phyloP scores from a whole-genome alignment of 2,797 vertebrate species.

The Remorina albescens region DNA sequence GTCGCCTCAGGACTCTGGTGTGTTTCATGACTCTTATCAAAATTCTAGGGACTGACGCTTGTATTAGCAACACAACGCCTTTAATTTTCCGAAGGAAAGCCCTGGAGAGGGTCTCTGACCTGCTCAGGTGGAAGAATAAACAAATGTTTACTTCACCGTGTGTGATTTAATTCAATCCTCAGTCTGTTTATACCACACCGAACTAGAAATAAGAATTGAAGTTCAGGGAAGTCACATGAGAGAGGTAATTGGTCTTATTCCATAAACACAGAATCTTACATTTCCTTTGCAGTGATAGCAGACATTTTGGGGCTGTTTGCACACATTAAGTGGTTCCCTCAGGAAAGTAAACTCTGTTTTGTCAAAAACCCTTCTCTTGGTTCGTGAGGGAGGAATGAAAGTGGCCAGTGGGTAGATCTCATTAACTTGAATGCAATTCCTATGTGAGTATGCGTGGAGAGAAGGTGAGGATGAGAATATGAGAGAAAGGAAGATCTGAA shows the following conservation, averaged over 20 bases:
- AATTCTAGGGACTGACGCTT: slow-evolving; percentile 47
- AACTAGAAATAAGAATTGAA: background rate
- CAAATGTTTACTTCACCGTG: slow-evolving; percentile 7
- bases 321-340: background rate
- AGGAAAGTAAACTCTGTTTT: background rate
- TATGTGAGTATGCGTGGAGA: background rate
- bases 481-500: slow-evolving; percentile 22
- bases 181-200: background rate
- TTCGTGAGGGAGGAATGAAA: slow-evolving; percentile 3
- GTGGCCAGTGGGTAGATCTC: slow-evolving; percentile 2
- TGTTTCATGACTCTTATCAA: slow-evolving; percentile 53
- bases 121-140: slow-evolving; percentile 50
- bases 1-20: slow-evolving; percentile 38
- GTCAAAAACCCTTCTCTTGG: background rate
- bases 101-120: slow-evolving; percentile 48
- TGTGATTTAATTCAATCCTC: too few relatives aligned
- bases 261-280: background rate
- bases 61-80: slow-evolving; percentile 44
- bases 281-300: background rate
- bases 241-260: background rate
- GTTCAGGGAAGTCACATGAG: background rate
- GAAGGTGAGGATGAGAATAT: slow-evolving; percentile 9
- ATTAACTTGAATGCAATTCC: slow-evolving; percentile 16
- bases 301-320: background rate
- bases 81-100: slow-evolving; percentile 42